These are phyloP conservation scores for Embidobia sp. DNA, from an alignment of 2,888 invertebrate genomes.

Conservation along the genomic window DNA sequence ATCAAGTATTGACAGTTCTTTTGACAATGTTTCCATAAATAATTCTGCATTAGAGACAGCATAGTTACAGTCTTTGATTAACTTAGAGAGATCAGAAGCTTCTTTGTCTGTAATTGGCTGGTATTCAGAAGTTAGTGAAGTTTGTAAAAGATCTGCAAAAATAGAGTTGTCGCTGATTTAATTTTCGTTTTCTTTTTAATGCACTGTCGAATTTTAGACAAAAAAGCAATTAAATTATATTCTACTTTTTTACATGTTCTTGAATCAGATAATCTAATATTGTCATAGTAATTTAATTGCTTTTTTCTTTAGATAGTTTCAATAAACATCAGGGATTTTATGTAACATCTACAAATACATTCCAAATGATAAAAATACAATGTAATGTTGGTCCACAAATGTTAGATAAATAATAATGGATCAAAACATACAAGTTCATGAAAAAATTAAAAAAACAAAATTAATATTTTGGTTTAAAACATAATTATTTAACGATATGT, in stretches of 20 bases:
- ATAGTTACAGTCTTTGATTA: conserved; percentile 92
- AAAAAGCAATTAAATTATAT: conserved; percentile 11
- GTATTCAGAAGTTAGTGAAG: conserved; percentile 84
- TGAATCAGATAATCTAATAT: too few relatives aligned
- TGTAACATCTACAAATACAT: conserved; percentile 36
- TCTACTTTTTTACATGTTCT: neutral
- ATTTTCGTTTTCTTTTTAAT: too few relatives aligned
- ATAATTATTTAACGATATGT: too few relatives aligned
- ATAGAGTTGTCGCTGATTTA: too few relatives aligned
- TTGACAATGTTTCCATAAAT: conserved; percentile 90
- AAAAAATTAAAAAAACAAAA: neutral
- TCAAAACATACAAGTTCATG: neutral
- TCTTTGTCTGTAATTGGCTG: conserved; percentile 92
- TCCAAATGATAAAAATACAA: conserved; percentile 30
- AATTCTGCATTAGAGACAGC: conserved; percentile 94
- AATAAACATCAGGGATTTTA: too few relatives aligned
- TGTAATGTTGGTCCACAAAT: conserved; percentile 1
- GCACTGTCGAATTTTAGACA: too few relatives aligned
- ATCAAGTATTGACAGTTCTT: conserved; percentile 92
- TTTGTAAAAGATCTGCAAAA: conserved; percentile 76
- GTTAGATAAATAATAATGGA: conserved; percentile 1
- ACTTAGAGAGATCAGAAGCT: conserved; percentile 90
- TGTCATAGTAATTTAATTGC: conserved; percentile 7
- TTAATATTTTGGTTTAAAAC: too few relatives aligned
- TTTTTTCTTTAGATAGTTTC: too few relatives aligned